phyloP scores from a whole-genome alignment of 2,888 invertebrate genomes.

The Strigamia transsilvanica region DNA sequence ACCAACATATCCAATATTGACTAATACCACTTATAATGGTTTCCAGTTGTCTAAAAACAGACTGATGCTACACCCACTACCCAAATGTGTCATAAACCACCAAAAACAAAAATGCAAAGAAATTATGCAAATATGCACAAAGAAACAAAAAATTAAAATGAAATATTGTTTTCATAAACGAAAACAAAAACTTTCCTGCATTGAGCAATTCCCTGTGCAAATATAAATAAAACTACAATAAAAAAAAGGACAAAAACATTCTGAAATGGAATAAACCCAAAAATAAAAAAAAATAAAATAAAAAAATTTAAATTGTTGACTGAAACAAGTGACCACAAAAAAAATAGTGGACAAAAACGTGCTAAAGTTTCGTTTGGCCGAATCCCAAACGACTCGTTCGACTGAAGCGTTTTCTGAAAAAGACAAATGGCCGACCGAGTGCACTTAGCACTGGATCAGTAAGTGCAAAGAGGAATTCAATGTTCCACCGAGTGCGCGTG shows the following conservation, averaged over 20 bases:
- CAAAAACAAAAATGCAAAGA: too few relatives aligned
- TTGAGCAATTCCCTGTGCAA: background rate
- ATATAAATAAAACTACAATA: background rate
- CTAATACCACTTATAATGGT: too few relatives aligned
- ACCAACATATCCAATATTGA: too few relatives aligned
- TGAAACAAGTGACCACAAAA: background rate
- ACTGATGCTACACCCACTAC: too few relatives aligned
- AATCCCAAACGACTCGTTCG: constrained; percentile 28
- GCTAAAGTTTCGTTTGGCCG: constrained; percentile 40
- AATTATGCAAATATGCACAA: too few relatives aligned
- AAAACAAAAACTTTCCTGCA: too few relatives aligned
- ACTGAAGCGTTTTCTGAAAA: constrained; percentile 35
- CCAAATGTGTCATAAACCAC: too few relatives aligned
- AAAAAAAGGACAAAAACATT: background rate
- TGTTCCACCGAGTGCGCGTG: constrained; percentile 28
- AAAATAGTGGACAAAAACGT: constrained; percentile 12
- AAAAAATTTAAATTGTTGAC: constrained; percentile 3
- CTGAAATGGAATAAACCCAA: background rate
- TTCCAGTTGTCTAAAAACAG: too few relatives aligned
- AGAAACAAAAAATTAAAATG: too few relatives aligned
- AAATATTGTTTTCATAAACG: too few relatives aligned
- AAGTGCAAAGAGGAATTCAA: constrained; percentile 36
- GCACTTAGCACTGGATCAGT: constrained; percentile 38
- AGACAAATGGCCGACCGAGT: constrained; percentile 38
- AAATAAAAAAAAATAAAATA: background rate